These are phyloP conservation scores for Cerastoderma edule DNA, from an alignment of 2,888 invertebrate genomes.

Conservation along the genomic window DNA sequence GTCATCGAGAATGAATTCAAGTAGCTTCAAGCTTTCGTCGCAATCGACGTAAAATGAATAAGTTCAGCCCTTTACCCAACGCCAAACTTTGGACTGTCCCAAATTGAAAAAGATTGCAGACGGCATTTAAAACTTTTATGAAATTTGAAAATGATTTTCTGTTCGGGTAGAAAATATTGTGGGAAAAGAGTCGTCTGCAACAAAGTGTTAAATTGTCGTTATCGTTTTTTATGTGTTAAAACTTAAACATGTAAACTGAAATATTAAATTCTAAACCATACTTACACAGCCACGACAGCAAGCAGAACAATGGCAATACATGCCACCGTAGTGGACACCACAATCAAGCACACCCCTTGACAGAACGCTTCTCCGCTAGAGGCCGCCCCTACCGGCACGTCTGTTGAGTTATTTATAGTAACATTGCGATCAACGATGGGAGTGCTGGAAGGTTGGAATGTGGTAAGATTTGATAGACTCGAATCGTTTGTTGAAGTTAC, in stretches of 20 bases:
- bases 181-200: too few species aligned
- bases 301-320: conserved; percentile 12
- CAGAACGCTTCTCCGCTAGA: conserved; percentile 16
- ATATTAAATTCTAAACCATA: not conserved
- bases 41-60: too few species aligned
- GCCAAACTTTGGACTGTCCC: too few species aligned
- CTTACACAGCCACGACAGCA: conserved; percentile 10
- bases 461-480: not conserved
- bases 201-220: not conserved
- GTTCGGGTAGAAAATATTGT: too few species aligned
- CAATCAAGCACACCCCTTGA: conserved; percentile 11
- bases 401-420: not conserved
- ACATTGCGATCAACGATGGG: conserved; percentile 3
- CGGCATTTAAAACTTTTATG: too few species aligned
- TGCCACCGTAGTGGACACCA: not conserved
- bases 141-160: too few species aligned
- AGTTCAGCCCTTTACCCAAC: too few species aligned
- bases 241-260: not conserved
- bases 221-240: not conserved
- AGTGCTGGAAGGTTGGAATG: conserved; percentile 11
- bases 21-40: too few species aligned
- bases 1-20: too few species aligned
- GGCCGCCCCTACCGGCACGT: not conserved
- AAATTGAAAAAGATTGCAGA: too few species aligned
- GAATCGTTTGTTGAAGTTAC: not conserved